Evolutionary conservation across 2,888 invertebrate species (phyloP), one percentile per base, ranked within the genome.

Genomic region (Brachynemurus nebulosus): DNA sequence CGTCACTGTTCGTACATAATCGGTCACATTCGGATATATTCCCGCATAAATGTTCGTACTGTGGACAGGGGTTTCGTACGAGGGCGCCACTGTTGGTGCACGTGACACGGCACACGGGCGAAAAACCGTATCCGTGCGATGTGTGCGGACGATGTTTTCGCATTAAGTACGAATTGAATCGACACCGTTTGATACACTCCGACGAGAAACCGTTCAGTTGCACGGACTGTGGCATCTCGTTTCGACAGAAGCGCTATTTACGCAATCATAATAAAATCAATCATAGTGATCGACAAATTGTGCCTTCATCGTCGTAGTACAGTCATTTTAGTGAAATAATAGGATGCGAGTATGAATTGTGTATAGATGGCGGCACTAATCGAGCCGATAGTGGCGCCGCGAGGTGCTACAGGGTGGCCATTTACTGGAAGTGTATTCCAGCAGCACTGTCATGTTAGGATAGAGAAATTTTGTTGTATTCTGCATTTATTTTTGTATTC

Each of bases 1-100:
- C 77, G 0, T 74, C 77, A 2, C 59, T 79, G 33, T 74, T 76
- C 58, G 74, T 74, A 17, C 79, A 79, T 54, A 65, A 69, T 42
- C 69, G 72, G 36, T 73, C 72, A 4, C 79, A 79, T 58, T 65
- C 65, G 33, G 59, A 71, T 47, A 60, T 61, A 38, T 72, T 70
- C 48, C 74, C 78, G 2, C 70, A 69, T 56, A 62, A 64, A 16
- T 80, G 79, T 59, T 65, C 65, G 1, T 69, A 72, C 48, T 80
- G 80, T 57, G 68, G 70, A 19, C 74, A 74, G 41, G 67, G 69
- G 41, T 80, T 79, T 58, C 63, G 75, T 2, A 67, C 75, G 23
- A 70, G 72, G 33, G 68, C 74, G 2, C 69, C 72, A 1, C 60
- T 78, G 18, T 55, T 68, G 48, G 60, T 75, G 2, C 79, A 80